Evolutionary conservation across 2,113 vertebrate species (phyloP), one percentile per base, ranked within the genome.

Genomic region (Epinephelus cyanopodus): DNA sequence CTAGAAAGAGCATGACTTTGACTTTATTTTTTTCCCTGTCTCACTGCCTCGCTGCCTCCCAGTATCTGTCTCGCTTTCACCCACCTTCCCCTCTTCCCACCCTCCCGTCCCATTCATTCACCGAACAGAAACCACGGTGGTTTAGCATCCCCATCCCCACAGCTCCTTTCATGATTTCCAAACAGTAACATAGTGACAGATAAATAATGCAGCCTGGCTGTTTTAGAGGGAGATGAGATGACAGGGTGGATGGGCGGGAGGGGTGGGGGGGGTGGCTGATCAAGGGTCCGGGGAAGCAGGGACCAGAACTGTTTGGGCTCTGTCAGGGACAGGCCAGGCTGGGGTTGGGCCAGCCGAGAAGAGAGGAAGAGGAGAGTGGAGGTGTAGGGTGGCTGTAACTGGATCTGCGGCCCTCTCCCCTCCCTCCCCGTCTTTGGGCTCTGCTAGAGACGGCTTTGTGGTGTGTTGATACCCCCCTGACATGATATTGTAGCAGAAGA

Each of bases 381-480:
- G 92, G 88, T 92, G 82, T 92, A 90, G 88, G 69, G 65, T 92
- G 77, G 84, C 90, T 86, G 93, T 89, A 94, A 95, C 75, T 57
- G 64, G 86, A 94, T 89, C 87, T 75, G 19, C 23, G 33, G n/a
- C 29, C 47, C 69, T 42, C 62, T 39, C 45, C 57, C 42, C 57
- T 8, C 83, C 67, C 64, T 45, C 66, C 47, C 42, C 29, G 74
- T 87, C 66, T 74, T 37, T 61, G 67, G 58, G 62, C 67, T 71
- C 69, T 67, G 83, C 82, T 62, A 87, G 58, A 74, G 69, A 71
- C 71, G 81, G 60, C 88, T 93, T 90, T 92, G 91, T 91, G 90
- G 81, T 86, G 83, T 88, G 86, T 83, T 87, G 82, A 92, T 94
- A 89, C 86, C 90, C 86, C 65, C 77, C 80, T 84, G 81, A 91